Evolutionary conservation across 2,113 vertebrate species (phyloP), one percentile per base, ranked within the genome.

Genomic region (Anser cygnoides): DNA sequence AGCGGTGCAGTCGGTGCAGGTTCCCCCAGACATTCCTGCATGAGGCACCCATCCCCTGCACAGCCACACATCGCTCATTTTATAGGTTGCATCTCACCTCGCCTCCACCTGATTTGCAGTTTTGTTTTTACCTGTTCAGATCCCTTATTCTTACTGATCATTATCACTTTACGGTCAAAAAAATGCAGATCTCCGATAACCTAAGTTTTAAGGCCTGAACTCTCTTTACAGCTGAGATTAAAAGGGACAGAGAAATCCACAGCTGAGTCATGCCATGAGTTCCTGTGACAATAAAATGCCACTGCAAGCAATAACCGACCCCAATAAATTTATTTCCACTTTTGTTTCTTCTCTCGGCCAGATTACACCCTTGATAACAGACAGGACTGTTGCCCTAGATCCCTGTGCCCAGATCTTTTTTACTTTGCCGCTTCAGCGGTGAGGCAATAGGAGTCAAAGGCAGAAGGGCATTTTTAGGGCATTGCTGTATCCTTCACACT

Each of bases 401-500:
- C 65, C 13, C 59, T 12, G 37, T 1, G 1, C 61, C 43, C 72
- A 61, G 71, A 26, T 28, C 39, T 41, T n/a, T 26, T 26, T 20
- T 2, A 21, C 43, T 85, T 37, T 68, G 54, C 39, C 31, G 6
- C 54, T 62, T 58, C 74, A 66, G 29, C 49, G 7, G 77, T 3
- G 70, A 88, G 62, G 9, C 74, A 54, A 25, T 1, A 39, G 23
- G 21, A 68, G 66, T 26, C 71, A 67, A 46, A 87, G 82, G 57
- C 50, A 90, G 89, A 96, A 89, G 73, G 80, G 73, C 77, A 89
- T 50, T 95, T 86, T 94, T 11, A 63, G 91, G 89, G 73, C 89
- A 87, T 2, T 0, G 5, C 55, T 39, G 28, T 39, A 65, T 41
- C 62, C 62, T 39, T 39, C 37, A 20, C 8, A 8, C 50, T 52